Evolutionary conservation across 2,888 invertebrate genomes (phyloP).

Genomic region (Tipula helvola): DNA sequence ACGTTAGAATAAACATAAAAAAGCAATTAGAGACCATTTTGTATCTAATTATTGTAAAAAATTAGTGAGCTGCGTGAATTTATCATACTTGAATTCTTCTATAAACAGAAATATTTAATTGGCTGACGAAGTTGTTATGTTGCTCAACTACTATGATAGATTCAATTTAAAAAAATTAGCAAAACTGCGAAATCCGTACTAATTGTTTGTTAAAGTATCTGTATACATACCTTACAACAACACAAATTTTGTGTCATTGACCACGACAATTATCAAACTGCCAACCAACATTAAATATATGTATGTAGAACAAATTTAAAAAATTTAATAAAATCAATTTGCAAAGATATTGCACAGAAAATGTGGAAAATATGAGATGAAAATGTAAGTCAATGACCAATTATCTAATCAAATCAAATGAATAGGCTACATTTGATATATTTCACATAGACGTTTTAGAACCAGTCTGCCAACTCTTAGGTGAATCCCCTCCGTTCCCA

Average conservation of each 20-base stretch:
- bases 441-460: not conserved
- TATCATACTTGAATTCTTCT: not conserved
- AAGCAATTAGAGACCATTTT: no score
- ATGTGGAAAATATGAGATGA: not conserved
- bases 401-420: not conserved
- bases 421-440: not conserved
- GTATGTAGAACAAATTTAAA: not conserved
- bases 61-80: not conserved
- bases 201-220: no score
- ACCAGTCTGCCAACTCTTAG: not conserved
- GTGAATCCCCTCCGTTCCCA: not conserved
- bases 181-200: not conserved
- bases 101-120: not conserved
- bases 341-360: not conserved
- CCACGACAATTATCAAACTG: not conserved
- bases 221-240: no score
- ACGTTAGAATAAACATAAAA: not conserved
- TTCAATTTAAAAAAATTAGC: not conserved
- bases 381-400: not conserved
- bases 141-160: not conserved
- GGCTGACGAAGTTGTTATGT: not conserved
- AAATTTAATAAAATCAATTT: not conserved
- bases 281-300: not conserved
- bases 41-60: not conserved
- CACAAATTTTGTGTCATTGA: not conserved